Conservation (phyloP, 2,113 vertebrate genomes). For the Pantherophis guttatus region DNA sequence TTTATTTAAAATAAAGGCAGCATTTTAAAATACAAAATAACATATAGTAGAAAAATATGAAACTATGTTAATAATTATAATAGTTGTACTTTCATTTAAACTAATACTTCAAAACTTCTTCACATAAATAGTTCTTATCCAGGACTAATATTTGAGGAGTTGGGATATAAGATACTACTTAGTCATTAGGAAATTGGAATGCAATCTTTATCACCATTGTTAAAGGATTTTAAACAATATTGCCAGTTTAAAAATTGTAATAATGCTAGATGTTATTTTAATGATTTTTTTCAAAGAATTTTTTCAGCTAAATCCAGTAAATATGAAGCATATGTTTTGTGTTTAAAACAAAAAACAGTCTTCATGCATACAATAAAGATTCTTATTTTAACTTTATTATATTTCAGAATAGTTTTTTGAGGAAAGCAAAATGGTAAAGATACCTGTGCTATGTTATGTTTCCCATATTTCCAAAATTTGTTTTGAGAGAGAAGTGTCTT, state of each 20-base stretch:
- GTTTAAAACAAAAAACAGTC: background rate
- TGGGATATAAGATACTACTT: background rate
- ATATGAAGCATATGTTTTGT: background rate
- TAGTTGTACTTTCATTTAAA: background rate
- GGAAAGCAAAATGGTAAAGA: slow-evolving; percentile 21
- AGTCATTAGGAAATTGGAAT: background rate
- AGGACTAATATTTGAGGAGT: background rate
- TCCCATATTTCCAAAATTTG: slow-evolving; percentile 97
- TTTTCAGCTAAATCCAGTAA: rapidly evolving
- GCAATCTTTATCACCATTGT: no score
- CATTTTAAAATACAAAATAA: background rate
- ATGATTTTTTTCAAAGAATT: background rate
- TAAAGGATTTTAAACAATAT: background rate
- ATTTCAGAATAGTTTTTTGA: background rate
- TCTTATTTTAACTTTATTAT: background rate
- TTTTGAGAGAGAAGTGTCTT: slow-evolving; percentile 76
- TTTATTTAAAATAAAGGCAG: background rate
- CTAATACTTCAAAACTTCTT: background rate
- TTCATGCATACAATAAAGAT: background rate
- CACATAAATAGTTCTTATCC: background rate
- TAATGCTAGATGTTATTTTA: background rate
- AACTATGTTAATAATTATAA: background rate
- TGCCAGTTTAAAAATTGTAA: background rate
- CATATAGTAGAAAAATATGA: background rate
- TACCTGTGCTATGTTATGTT: slow-evolving; percentile 87